Conservation (phyloP, 92 coral and sea anemone species). For the Epizoanthus ramosus region DNA sequence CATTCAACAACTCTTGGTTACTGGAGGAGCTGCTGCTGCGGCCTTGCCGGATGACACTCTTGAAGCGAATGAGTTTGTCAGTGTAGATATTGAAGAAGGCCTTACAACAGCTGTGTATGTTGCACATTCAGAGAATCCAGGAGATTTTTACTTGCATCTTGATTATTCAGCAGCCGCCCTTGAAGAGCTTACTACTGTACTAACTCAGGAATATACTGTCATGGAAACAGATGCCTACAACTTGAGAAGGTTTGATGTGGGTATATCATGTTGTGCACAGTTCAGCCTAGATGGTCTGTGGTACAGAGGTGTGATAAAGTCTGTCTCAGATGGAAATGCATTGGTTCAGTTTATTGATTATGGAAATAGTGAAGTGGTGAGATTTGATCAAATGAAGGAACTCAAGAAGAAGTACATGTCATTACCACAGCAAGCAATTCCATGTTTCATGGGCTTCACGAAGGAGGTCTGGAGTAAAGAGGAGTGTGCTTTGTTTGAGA, state of each 20-base stretch:
- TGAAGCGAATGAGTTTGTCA: conserved; percentile 18
- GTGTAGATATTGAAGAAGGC: conserved; percentile 31
- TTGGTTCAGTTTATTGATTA: conserved; percentile 66
- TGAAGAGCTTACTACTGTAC: conserved; percentile 20
- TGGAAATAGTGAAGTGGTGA: conserved; percentile 70
- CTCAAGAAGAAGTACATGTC: conserved; percentile 37
- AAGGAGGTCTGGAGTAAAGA: conserved; percentile 23
- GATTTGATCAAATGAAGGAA: conserved; percentile 15
- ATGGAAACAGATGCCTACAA: conserved; percentile 16
- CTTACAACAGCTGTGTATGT: conserved; percentile 64
- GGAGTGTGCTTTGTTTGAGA: conserved; percentile 45
- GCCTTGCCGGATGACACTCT: conserved; percentile 1
- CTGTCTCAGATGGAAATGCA: conserved; percentile 39
- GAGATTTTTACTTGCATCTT: conserved; percentile 79
- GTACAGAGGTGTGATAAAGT: conserved; percentile 78
- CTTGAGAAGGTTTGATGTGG: conserved; percentile 41
- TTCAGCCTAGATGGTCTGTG: conserved; percentile 71
- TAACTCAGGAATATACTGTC: conserved; percentile 33
- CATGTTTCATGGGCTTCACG: conserved; percentile 35
- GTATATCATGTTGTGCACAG: conserved; percentile 59
- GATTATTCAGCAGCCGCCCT: conserved; percentile 42
- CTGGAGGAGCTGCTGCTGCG: conserved; percentile 29
- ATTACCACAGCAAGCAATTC: conserved; percentile 41
- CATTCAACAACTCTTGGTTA: conserved; percentile 1
- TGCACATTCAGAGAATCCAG: conserved; percentile 67